Conservation (phyloP, 2,888 invertebrate species). For the Polydrusus pterygomalis region DNA sequence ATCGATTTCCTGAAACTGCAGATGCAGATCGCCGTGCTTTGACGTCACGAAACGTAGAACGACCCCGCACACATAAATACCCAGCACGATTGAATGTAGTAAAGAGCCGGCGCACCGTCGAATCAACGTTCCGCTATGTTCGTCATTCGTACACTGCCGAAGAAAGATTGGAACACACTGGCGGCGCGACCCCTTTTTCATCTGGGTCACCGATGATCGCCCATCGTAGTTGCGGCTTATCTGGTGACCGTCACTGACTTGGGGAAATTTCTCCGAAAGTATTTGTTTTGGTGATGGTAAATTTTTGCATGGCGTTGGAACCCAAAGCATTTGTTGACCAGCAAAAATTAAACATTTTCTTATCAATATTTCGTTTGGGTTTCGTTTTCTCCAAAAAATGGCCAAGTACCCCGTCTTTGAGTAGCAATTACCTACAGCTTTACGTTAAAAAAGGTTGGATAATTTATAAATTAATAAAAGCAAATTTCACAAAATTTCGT, state of each 20-base stretch:
- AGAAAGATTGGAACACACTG: conserved; percentile 32
- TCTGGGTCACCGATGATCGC: conserved; percentile 49
- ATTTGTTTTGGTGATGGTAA: conserved; percentile 43
- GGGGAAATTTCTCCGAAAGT: conserved; percentile 52
- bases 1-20: conserved; percentile 1
- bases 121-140: conserved; percentile 31
- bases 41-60: conserved; percentile 22
- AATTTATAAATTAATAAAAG: too few relatives aligned
- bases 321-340: too few relatives aligned
- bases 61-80: background rate
- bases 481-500: too few relatives aligned
- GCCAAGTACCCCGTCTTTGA: too few relatives aligned
- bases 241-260: conserved; percentile 26
- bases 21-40: conserved; percentile 11
- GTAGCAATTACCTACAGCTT: too few relatives aligned
- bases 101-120: background rate
- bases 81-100: conserved; percentile 6
- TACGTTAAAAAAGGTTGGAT: too few relatives aligned
- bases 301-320: too few relatives aligned
- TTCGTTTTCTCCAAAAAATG: too few relatives aligned
- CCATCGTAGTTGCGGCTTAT: conserved; percentile 17
- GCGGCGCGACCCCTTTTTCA: conserved; percentile 51
- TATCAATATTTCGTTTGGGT: too few relatives aligned
- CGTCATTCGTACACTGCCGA: conserved; percentile 44
- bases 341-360: too few relatives aligned